Conservation (phyloP, 2,888 invertebrate genomes). For the Agrilus cyanescens region DNA sequence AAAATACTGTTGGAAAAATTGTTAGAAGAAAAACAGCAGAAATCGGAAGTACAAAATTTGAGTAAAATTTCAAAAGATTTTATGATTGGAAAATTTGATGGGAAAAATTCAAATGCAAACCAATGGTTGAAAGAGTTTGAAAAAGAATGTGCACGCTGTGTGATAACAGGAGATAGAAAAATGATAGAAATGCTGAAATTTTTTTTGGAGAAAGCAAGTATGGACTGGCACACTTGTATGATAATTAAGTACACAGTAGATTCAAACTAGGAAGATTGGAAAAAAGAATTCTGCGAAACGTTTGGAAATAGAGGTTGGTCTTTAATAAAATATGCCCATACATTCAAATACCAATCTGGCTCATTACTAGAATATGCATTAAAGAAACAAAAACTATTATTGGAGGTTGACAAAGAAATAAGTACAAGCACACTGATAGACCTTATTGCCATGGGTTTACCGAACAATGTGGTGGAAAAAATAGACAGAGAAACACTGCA, state of each 20-base stretch:
- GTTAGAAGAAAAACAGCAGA: no score
- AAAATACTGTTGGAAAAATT: no score
- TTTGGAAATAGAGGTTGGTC: slow-evolving; percentile 21
- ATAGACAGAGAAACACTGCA: background rate
- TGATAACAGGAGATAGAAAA: slow-evolving; percentile 1
- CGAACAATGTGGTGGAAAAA: slow-evolving; percentile 18
- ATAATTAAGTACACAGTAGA: slow-evolving; percentile 2
- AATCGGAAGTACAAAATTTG: no score
- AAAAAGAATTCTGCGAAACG: slow-evolving; percentile 10
- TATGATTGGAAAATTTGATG: no score
- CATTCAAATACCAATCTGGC: slow-evolving; percentile 18
- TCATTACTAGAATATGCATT: slow-evolving; percentile 18
- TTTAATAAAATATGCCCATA: slow-evolving; percentile 17
- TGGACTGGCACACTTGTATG: slow-evolving; percentile 4
- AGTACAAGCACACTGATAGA: slow-evolving; percentile 19
- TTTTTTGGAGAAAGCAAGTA: slow-evolving; percentile 1
- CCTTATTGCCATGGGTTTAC: slow-evolving; percentile 22
- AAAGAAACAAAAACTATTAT: slow-evolving; percentile 15
- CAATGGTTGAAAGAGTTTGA: slow-evolving; percentile 1
- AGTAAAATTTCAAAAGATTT: no score
- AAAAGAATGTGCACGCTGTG: slow-evolving; percentile 2
- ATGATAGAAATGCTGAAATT: slow-evolving; percentile 5
- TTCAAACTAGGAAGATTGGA: slow-evolving; percentile 6
- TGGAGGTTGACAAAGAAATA: slow-evolving; percentile 16
- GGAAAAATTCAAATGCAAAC: no score